Percentiles rank a stretch among this genome's conserved stretches.
Conservation (phyloP, 2,113 vertebrate genomes). For the Micronisus gabar region DNA sequence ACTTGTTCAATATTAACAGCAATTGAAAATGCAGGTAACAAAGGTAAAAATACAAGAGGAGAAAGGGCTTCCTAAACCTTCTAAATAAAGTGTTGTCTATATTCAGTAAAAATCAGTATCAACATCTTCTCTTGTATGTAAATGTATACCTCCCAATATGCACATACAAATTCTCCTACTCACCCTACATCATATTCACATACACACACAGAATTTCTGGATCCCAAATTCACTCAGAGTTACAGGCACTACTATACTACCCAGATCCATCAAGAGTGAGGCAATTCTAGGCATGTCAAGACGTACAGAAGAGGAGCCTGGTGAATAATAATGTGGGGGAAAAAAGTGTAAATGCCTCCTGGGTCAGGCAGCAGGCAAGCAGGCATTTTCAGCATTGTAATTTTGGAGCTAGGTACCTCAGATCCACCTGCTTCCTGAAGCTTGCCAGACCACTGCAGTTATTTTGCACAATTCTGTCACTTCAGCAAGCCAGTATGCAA, state of each 20-base stretch:
- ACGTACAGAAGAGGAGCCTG: neutral
- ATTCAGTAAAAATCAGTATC: neutral
- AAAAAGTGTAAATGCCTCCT: neutral
- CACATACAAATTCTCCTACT: neutral
- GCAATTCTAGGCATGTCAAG: neutral
- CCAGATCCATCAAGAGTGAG: neutral
- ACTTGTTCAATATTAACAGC: neutral
- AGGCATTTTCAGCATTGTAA: neutral
- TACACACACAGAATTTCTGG: neutral
- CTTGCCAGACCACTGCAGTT: constrained; percentile 58
- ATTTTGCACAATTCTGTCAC: constrained; percentile 62
- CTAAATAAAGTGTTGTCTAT: neutral
- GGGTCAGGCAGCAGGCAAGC: neutral
- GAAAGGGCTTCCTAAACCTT: neutral
- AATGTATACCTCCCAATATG: neutral
- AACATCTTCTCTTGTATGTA: neutral
- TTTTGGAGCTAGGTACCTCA: constrained; percentile 22
- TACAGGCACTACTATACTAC: neutral
- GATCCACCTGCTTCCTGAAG: constrained; percentile 49
- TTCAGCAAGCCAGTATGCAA: constrained; percentile 52
- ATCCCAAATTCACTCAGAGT: neutral
- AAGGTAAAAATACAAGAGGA: neutral
- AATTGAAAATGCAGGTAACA: neutral
- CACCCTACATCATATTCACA: neutral
- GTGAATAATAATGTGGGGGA: neutral